A percentile compares a stretch with the other conserved stretches of the same genome.
Conservation (phyloP, 1,140 invertebrate genomes). For the Heliconius congener region DNA sequence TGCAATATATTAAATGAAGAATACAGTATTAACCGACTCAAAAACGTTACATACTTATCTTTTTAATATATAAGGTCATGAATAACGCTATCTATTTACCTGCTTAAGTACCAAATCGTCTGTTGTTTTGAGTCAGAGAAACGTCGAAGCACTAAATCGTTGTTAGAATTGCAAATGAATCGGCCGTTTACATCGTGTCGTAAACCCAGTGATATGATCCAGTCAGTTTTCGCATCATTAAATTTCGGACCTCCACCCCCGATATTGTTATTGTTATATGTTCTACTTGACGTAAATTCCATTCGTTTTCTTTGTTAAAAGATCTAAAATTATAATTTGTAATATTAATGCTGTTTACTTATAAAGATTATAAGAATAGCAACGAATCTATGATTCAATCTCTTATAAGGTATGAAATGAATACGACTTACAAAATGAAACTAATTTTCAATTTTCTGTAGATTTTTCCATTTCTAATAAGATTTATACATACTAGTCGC, state of each 20-base stretch:
- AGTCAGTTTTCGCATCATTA: slow-evolving; percentile 80
- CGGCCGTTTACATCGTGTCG: slow-evolving; percentile 76
- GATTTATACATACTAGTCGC: neutral
- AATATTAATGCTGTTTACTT: neutral
- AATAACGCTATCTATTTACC: neutral
- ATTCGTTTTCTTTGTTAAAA: slow-evolving; percentile 15
- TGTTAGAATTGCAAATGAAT: slow-evolving; percentile 81
- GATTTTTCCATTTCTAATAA: too few relatives aligned
- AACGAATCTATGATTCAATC: too few relatives aligned
- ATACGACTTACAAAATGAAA: too few relatives aligned
- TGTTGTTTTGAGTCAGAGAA: slow-evolving; percentile 44
- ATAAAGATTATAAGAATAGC: neutral
- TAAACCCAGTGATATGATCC: slow-evolving; percentile 79
- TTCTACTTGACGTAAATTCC: slow-evolving; percentile 53
- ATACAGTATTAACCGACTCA: too few relatives aligned
- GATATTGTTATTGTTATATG: slow-evolving; percentile 67
- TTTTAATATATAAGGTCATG: too few relatives aligned
- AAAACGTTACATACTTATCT: too few relatives aligned
- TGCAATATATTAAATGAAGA: too few relatives aligned
- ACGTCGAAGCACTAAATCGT: slow-evolving; percentile 57
- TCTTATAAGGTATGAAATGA: too few relatives aligned
- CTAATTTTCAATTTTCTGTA: too few relatives aligned
- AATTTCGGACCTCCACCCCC: slow-evolving; percentile 67
- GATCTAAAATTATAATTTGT: neutral
- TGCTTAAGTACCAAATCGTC: neutral